Evolutionary conservation across 2,797 vertebrate species (phyloP).

Genomic region (Halcyon chelicuti): DNA sequence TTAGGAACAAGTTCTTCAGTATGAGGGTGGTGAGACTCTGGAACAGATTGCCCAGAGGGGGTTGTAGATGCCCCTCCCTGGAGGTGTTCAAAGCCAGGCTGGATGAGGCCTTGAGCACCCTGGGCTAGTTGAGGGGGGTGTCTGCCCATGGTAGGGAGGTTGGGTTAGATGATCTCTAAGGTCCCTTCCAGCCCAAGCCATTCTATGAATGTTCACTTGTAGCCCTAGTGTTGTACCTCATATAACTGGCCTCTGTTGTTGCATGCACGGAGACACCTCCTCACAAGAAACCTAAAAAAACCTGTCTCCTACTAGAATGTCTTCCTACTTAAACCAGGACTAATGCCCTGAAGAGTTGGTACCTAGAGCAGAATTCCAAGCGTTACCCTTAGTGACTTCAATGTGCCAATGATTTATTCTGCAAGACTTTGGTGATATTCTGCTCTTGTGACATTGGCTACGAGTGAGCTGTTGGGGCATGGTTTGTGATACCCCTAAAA

Average conservation of each 20-base stretch:
- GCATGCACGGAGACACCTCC: accelerated
- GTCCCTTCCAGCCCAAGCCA: too few relatives aligned
- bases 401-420: background rate
- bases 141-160: too few relatives aligned
- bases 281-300: background rate
- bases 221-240: background rate
- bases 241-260: background rate
- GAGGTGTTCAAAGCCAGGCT: too few relatives aligned
- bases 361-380: background rate
- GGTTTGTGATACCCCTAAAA: background rate
- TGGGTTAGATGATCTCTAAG: too few relatives aligned
- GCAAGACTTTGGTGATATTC: background rate
- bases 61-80: too few relatives aligned
- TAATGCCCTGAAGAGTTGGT: background rate
- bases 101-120: too few relatives aligned
- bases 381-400: background rate
- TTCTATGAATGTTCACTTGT: background rate
- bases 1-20: too few relatives aligned
- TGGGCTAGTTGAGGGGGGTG: too few relatives aligned
- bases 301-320: background rate
- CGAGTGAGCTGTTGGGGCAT: background rate
- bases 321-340: background rate
- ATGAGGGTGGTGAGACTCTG: too few relatives aligned
- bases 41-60: too few relatives aligned
- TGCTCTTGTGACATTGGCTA: background rate